These are phyloP conservation scores for Hyperoodon ampullatus DNA, from an alignment of 2,113 vertebrate genomes.

Conservation along the genomic window DNA sequence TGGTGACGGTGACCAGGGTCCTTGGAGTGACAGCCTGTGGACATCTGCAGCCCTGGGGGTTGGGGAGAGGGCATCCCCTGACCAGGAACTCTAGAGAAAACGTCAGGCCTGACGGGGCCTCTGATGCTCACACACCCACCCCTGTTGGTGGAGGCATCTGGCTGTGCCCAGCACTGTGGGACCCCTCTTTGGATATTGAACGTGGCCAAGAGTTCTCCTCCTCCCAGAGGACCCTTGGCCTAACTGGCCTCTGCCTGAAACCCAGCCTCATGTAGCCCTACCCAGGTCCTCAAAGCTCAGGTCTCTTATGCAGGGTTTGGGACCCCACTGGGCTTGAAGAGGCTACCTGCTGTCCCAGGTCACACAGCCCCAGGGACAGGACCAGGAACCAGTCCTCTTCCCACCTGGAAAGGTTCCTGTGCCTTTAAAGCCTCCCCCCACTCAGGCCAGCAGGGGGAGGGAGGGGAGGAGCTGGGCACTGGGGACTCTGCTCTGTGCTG, in stretches of 20 bases:
- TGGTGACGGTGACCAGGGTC: not conserved
- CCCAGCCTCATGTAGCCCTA: not conserved
- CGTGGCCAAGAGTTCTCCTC: not conserved
- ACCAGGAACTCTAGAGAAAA: not conserved
- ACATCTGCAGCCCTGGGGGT: accelerated
- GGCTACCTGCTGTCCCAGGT: not conserved
- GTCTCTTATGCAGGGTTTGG: not conserved
- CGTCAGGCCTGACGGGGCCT: not conserved
- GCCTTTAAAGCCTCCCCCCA: slow-evolving; percentile 73
- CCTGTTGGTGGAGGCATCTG: not conserved
- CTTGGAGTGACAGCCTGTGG: not conserved
- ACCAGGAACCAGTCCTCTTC: not conserved
- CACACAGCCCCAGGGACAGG: not conserved
- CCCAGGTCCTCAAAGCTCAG: not conserved
- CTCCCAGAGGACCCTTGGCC: not conserved
- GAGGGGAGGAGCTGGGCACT: slow-evolving; percentile 49
- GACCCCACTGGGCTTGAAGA: not conserved
- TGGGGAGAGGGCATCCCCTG: not conserved
- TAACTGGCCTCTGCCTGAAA: not conserved
- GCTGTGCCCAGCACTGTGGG: not conserved
- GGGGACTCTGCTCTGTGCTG: not conserved
- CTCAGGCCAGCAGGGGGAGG: not conserved
- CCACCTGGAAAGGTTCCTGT: slow-evolving; percentile 62
- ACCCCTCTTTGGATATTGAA: not conserved
- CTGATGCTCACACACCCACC: not conserved